phyloP scores from a whole-genome alignment of 2,888 invertebrate genomes.

The Taenaris catops region DNA sequence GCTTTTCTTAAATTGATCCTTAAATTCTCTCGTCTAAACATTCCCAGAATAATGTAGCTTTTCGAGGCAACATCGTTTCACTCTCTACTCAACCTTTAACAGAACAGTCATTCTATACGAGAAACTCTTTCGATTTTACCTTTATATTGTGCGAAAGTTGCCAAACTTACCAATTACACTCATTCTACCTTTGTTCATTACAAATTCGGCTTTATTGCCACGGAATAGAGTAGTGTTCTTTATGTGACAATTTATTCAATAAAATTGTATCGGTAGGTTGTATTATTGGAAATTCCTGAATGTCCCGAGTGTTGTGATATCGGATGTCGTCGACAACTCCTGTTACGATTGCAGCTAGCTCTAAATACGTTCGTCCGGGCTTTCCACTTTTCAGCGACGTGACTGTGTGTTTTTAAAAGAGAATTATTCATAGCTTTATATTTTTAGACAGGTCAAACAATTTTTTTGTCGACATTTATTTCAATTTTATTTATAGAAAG shows the following conservation, averaged over 20 bases:
- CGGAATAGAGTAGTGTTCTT: conserved; percentile 20
- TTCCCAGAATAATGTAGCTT: conserved; percentile 49
- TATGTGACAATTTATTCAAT: conserved; percentile 1
- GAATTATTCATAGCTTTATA: too few relatives aligned
- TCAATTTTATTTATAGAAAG: too few relatives aligned
- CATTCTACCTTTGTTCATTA: conserved; percentile 8
- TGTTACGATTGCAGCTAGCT: conserved; percentile 59
- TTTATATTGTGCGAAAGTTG: conserved; percentile 51
- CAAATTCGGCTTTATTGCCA: conserved; percentile 30
- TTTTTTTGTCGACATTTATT: too few relatives aligned
- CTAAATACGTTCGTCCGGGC: conserved; percentile 45
- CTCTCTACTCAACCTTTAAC: conserved; percentile 35
- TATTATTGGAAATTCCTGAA: conserved; percentile 75
- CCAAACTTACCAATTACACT: conserved; percentile 34
- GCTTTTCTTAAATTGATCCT: too few relatives aligned
- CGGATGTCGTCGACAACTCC: conserved; percentile 59
- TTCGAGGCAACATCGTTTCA: conserved; percentile 51
- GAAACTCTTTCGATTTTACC: conserved; percentile 67
- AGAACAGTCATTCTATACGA: conserved; percentile 22
- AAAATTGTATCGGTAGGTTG: conserved; percentile 29
- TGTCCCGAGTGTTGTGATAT: conserved; percentile 60
- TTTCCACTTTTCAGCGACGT: neutral
- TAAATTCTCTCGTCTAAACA: too few relatives aligned
- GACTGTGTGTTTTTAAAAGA: too few relatives aligned
- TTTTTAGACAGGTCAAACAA: too few relatives aligned